phyloP scores from a whole-genome alignment of 2,113 vertebrate species.

The Cavia porcellus region DNA sequence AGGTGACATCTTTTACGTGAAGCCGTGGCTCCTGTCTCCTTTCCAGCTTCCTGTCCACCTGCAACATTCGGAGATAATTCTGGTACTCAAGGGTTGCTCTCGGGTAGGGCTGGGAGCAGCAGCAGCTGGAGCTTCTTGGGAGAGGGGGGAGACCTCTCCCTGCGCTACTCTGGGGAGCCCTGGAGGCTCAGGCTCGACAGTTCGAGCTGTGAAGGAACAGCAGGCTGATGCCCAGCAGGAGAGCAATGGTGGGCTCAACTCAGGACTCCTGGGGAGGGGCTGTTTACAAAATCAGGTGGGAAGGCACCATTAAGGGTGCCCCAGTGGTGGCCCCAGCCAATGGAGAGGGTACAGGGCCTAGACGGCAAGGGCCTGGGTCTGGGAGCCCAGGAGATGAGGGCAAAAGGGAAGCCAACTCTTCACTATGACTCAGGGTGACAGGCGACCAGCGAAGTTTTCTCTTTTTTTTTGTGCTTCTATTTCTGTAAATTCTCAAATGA shows the following conservation, averaged over 20 bases:
- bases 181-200: too few relatives aligned
- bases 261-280: background rate
- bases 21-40: background rate
- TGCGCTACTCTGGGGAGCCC: background rate
- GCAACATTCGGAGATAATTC: background rate
- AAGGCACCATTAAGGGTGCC: accelerated
- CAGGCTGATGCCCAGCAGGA: background rate
- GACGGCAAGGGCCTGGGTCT: background rate
- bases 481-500: background rate
- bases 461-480: background rate
- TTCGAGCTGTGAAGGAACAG: too few relatives aligned
- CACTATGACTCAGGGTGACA: accelerated
- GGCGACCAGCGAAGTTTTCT: background rate
- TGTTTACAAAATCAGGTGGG: background rate
- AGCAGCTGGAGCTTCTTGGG: background rate
- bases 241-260: background rate
- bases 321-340: too few relatives aligned
- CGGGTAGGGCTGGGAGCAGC: background rate
- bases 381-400: background rate
- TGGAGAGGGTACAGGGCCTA: background rate
- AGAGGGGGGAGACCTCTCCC: too few relatives aligned
- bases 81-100: background rate
- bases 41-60: background rate
- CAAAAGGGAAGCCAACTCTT: background rate
- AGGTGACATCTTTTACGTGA: accelerated